Evolutionary conservation across 2,113 vertebrate genomes (phyloP), one percentile per base, ranked within the genome.

Genomic region (Sorex fumeus): DNA sequence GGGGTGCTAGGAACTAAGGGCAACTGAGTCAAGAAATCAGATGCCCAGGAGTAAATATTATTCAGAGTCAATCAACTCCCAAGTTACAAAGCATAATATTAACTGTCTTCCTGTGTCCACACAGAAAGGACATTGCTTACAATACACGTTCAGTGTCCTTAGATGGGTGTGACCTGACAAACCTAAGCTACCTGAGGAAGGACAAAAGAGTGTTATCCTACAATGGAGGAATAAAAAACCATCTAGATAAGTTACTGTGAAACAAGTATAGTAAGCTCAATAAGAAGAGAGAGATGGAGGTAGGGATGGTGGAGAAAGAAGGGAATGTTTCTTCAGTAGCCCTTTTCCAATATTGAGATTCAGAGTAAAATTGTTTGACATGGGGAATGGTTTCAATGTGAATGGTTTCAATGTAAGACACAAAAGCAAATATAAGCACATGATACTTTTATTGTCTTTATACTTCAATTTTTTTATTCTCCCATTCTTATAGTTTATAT

Each of bases 381-480:
- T 27, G 62, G 62, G 8, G 6, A 64, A 21, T 18, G 57, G 57
- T 60, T 60, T 94, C 47, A 87, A 92, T 86, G 16, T 64, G 6
- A 64, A 21, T 18, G 57, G 57, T 60, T 60, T 94, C 47, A 87
- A 92, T 86, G 16, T 64, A 64, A 75, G 78, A 47, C 50, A 81
- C 16, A 76, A 94, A 74, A 45, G 1, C 36, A 84, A 13, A 15
- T 43, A n/a, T 81, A 91, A 83, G 25, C 72, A 15, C 28, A 90
- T 34, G 57, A 60, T n/a, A 66, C 40, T 45, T 64, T 81, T 86
- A 71, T 28, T 71, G 62, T 71, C 18, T 72, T 67, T 36, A 89
- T 23, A 83, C 28, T 83, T 2, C 16, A 80, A 36, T 62, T 93
- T 92, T 62, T 28, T 25, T 19, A 62, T 62, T 77, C 53, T 81